Conservation (phyloP, 2,888 invertebrate genomes). For the Neoaliturus tenellus region DNA sequence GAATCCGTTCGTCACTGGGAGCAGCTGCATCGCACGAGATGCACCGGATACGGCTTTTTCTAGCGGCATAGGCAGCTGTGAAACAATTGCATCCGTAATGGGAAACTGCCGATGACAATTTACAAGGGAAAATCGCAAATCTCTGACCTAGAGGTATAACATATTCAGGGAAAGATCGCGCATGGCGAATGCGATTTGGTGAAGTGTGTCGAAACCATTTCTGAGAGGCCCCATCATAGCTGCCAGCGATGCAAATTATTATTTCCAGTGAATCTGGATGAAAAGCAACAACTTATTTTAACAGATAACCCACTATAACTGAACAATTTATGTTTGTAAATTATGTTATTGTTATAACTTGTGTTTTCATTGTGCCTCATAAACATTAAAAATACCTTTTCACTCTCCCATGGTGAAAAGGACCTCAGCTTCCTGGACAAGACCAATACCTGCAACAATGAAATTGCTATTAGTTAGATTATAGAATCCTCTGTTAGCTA, state of each 20-base stretch:
- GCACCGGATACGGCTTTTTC: slow-evolving; percentile 4
- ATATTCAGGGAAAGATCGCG: slow-evolving; percentile 40
- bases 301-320: too few relatives aligned
- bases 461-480: too few relatives aligned
- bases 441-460: neutral
- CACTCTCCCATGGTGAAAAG: neutral
- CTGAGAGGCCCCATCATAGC: too few relatives aligned
- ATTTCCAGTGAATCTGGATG: too few relatives aligned
- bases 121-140: slow-evolving; percentile 28
- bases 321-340: too few relatives aligned
- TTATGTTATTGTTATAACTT: too few relatives aligned
- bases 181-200: slow-evolving; percentile 15
- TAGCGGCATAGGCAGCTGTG: slow-evolving; percentile 14
- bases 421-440: neutral
- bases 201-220: neutral
- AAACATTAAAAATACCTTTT: slow-evolving; percentile 8
- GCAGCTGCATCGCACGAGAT: neutral
- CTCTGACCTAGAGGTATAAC: slow-evolving; percentile 17
- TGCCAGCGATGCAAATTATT: too few relatives aligned
- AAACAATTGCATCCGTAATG: slow-evolving; percentile 5
- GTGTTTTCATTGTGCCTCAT: too few relatives aligned
- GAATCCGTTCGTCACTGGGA: too few relatives aligned
- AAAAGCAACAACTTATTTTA: too few relatives aligned
- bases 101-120: neutral
- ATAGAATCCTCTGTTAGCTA: too few relatives aligned